phyloP scores from a whole-genome alignment of 1,140 invertebrate genomes.

The Cydia splendana region DNA sequence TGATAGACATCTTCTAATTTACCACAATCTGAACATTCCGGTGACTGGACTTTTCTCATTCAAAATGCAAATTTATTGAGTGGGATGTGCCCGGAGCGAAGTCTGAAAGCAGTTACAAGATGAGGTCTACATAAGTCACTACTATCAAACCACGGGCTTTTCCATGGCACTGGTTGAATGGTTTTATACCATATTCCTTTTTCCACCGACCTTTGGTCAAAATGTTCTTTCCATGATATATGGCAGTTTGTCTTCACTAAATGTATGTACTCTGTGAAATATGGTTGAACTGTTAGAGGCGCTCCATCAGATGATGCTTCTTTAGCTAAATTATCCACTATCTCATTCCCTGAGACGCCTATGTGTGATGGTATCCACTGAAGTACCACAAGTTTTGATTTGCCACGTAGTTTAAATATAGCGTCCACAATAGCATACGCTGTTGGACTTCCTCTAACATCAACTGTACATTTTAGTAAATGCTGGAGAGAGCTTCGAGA shows the following conservation, averaged over 20 bases:
- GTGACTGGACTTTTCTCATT: no score
- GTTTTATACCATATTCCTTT: constrained; percentile 31
- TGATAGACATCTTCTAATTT: no score
- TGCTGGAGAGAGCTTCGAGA: constrained; percentile 29
- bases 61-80: constrained; percentile 20
- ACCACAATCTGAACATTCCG: no score
- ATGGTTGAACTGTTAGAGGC: no score
- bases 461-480: constrained; percentile 12
- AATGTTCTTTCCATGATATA: constrained; percentile 22
- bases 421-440: constrained; percentile 20
- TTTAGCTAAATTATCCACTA: constrained; percentile 19
- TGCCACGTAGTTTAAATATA: neutral
- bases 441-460: constrained; percentile 5
- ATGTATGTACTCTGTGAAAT: no score
- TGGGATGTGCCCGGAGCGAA: constrained; percentile 29
- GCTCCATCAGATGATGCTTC: no score
- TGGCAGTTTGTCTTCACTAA: no score
- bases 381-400: neutral
- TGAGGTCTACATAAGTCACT: neutral
- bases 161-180: neutral
- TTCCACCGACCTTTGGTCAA: constrained; percentile 19
- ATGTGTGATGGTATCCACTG: constrained; percentile 35
- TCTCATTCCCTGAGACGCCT: constrained; percentile 30
- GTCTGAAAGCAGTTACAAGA: neutral
- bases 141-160: constrained; percentile 12